Percentiles rank a stretch among this genome's conserved stretches.
Conservation (phyloP, 2,888 invertebrate species). For the Orgyia antiqua region DNA sequence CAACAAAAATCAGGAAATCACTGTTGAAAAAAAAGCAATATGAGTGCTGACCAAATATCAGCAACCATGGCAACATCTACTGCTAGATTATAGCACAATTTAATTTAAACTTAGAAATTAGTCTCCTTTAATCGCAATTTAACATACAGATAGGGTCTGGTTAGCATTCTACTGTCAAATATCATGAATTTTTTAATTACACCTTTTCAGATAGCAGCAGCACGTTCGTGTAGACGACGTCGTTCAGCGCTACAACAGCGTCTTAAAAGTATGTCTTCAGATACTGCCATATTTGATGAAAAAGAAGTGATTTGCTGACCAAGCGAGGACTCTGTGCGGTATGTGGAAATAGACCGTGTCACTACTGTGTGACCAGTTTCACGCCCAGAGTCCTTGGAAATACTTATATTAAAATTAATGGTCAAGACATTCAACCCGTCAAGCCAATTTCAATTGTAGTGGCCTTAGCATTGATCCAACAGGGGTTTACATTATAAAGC, state of each 20-base stretch:
- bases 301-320: constrained; percentile 97
- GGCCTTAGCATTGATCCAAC: no score
- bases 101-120: no score
- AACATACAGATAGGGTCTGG: no score
- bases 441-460: constrained; percentile 5
- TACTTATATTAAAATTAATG: constrained; percentile 6
- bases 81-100: no score
- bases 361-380: constrained; percentile 89
- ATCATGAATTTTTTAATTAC: no score
- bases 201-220: constrained; percentile 54
- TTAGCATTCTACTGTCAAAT: no score
- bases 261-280: constrained; percentile 88
- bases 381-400: constrained; percentile 53
- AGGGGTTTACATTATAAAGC: no score
- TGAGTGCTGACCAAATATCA: no score
- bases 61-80: no score
- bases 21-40: no score
- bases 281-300: constrained; percentile 90
- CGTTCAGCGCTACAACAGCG: constrained; percentile 88
- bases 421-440: constrained; percentile 4
- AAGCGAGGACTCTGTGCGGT: constrained; percentile 96
- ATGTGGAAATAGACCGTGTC: constrained; percentile 93
- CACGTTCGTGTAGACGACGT: constrained; percentile 81
- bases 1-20: no score
- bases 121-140: no score